phyloP scores from a whole-genome alignment of 2,888 invertebrate species.

The Podabrus alpinus region DNA sequence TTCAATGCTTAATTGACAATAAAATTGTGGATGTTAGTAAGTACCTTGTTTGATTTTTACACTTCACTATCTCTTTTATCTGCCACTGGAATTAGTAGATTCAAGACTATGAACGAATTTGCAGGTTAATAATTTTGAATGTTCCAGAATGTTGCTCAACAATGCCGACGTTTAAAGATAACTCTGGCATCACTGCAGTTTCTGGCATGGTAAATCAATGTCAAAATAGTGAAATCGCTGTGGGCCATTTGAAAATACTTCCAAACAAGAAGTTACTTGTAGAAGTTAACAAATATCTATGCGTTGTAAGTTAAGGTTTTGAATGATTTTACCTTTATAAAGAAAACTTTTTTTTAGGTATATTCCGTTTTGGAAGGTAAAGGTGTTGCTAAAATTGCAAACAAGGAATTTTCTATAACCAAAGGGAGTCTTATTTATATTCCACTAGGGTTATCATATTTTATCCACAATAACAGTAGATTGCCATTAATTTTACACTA shows the following conservation, averaged over 20 bases:
- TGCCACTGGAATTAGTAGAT: too few relatives aligned
- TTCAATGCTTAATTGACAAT: not conserved
- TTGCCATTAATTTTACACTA: not conserved
- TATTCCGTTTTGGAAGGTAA: not conserved
- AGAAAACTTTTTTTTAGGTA: not conserved
- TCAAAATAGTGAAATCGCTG: not conserved
- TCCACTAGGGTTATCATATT: not conserved
- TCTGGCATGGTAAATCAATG: not conserved
- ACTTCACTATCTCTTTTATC: too few relatives aligned
- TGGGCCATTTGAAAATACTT: not conserved
- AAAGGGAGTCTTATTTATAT: not conserved
- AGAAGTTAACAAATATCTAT: not conserved
- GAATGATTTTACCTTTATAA: not conserved
- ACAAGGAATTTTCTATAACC: fast-evolving
- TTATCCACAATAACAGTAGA: not conserved
- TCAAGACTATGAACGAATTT: too few relatives aligned
- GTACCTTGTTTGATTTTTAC: not conserved
- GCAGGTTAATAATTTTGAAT: not conserved
- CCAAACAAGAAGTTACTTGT: not conserved
- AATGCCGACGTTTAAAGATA: not conserved
- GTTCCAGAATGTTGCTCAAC: not conserved
- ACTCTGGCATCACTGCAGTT: not conserved
- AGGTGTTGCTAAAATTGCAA: not conserved
- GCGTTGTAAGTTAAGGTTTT: not conserved
- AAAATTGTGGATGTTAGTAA: not conserved